Base-by-base conservation (phyloP, 2,888 invertebrate genomes). In the Philaethria dido region DNA sequence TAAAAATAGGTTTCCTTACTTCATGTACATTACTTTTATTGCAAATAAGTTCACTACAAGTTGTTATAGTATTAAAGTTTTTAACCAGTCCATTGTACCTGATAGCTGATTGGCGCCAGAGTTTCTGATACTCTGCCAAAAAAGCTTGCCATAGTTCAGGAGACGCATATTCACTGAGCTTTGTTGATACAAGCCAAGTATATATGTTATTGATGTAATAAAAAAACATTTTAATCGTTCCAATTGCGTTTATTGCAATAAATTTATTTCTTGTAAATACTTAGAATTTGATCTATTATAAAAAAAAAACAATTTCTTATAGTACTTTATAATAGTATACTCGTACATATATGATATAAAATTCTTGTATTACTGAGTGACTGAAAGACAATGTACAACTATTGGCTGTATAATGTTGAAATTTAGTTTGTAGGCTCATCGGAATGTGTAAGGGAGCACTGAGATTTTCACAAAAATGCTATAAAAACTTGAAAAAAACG, bases 91-190 rank as follows among this genome's bases (percentile, higher is more conserved):
- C 61, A 69, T 48, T 61, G 70, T 70, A 72, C 72, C 72, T 70
- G 66, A 72, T 65, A 55, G 63, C 60, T 55, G 64, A 50, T 67
- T 70, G 69, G 71, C 70, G 73, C 69, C 71, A 61, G 59, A 62
- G 29, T 16, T 65, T 76, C 77, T 80, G 80, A 78, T 72, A 57
- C 71, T 59, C 62, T 82, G 83, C 83, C 83, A 83, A 79, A 72
- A 59, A 45, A 60, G 25, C 33, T 18, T 45, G 33, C 68, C 69
- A 67, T 68, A 71, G 63, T 68, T 67, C 63, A 52, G 66, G 62
- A 65, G 50, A 72, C 67, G 69, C 69, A 73, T 73, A 73, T 69
- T 68, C 66, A 39, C 55, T 48, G 65, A 66, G 66, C 45, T 67
- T 67, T 67, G 54, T 65, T 59, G 59, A 54, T 59, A 61, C 66